Evolutionary conservation across 2,797 vertebrate genomes (phyloP).

Genomic region (Cossypha dichroa): DNA sequence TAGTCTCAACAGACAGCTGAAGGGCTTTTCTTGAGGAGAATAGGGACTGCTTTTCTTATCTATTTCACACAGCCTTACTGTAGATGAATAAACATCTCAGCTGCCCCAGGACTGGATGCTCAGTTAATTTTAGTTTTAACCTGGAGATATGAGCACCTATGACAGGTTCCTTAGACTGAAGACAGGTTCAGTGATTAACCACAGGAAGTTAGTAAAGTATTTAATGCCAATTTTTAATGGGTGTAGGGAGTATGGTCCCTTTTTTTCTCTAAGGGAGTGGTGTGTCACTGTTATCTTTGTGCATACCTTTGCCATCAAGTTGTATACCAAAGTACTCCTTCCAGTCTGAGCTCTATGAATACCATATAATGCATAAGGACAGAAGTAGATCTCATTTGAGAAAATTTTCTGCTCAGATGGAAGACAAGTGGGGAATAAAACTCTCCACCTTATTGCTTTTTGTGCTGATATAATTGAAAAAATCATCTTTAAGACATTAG

Average conservation of each 20-base stretch:
- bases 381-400: not conserved
- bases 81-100: not conserved
- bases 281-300: not conserved
- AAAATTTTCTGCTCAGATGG: not conserved
- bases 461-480: not conserved
- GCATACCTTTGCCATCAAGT: not conserved
- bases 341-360: not conserved
- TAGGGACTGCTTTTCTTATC: not conserved
- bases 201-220: not conserved
- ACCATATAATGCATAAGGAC: not conserved
- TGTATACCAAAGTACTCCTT: not conserved
- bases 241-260: accelerated
- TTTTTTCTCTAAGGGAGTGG: not conserved
- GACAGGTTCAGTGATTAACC: not conserved
- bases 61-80: not conserved
- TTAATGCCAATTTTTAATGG: not conserved
- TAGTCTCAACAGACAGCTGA: not conserved
- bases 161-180: not conserved
- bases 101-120: not conserved
- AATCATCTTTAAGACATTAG: not conserved
- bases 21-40: not conserved
- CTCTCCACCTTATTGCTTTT: not conserved
- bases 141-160: not conserved
- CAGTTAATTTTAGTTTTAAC: not conserved
- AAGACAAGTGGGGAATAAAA: not conserved